Percentiles rank a stretch among this genome's conserved stretches.
Conservation (phyloP, 2,113 vertebrate species). For the Pomatostomus ruficeps region DNA sequence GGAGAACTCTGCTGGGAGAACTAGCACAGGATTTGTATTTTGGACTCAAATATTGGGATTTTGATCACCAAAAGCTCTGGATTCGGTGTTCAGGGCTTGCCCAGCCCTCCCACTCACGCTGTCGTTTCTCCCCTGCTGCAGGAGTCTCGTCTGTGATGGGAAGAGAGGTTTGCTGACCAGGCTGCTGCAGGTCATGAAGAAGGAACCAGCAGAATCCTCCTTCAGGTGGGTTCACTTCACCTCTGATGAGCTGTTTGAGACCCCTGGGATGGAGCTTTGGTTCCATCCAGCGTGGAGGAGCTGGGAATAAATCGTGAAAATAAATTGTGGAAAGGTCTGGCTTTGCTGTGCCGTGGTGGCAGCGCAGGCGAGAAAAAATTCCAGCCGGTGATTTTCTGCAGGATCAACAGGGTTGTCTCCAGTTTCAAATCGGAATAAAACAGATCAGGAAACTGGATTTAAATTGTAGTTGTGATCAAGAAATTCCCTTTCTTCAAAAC, state of each 20-base stretch:
- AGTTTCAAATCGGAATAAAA: background rate
- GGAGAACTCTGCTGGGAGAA: background rate
- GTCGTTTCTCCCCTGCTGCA: slow-evolving; percentile 24
- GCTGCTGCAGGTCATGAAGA: slow-evolving; percentile 96
- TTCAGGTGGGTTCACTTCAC: slow-evolving; percentile 80
- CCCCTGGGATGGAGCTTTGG: background rate
- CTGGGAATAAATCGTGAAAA: background rate
- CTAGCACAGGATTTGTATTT: background rate
- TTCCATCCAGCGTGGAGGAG: background rate
- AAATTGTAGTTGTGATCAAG: background rate
- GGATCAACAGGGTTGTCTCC: background rate
- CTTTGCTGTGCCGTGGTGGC: background rate
- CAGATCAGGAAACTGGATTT: background rate
- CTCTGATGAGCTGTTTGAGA: background rate
- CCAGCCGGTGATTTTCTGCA: background rate
- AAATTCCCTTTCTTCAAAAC: background rate
- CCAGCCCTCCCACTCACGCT: background rate
- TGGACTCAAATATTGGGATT: background rate
- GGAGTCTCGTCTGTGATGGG: slow-evolving; percentile 94
- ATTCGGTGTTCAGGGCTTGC: background rate
- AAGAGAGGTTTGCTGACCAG: slow-evolving; percentile 94
- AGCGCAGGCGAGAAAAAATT: background rate
- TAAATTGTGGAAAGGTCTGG: background rate
- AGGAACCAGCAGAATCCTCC: slow-evolving; percentile 93
- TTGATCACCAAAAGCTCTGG: background rate